These are phyloP conservation scores for Dryomyza anilis DNA, from an alignment of 2,888 invertebrate genomes.

Conservation along the genomic window DNA sequence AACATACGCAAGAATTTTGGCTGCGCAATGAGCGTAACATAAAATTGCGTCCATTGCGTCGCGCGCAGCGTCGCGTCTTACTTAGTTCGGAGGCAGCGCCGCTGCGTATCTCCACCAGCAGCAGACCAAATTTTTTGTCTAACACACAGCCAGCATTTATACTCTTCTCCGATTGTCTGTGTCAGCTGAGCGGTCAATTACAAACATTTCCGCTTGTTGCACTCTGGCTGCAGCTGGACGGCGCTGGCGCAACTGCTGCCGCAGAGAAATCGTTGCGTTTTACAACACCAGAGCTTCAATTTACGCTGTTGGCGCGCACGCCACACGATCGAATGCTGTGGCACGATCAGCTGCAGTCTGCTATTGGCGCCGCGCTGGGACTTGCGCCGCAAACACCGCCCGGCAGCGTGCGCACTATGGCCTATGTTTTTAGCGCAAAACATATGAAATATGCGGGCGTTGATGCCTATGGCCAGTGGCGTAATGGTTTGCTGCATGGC, in stretches of 20 bases:
- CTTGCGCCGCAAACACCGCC: constrained; percentile 67
- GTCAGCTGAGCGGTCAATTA: constrained; percentile 72
- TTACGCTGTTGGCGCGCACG: constrained; percentile 68
- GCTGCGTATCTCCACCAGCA: constrained; percentile 72
- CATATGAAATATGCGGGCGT: constrained; percentile 76
- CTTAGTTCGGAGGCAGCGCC: constrained; percentile 77
- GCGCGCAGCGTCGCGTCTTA: constrained; percentile 73
- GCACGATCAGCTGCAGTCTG: constrained; percentile 76
- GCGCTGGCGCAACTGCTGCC: too few relatives aligned
- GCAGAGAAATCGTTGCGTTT: constrained; percentile 74
- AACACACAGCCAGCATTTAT: constrained; percentile 71
- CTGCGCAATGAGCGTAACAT: constrained; percentile 57
- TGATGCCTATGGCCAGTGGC: constrained; percentile 81
- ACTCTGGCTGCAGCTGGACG: constrained; percentile 78
- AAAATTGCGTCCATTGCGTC: constrained; percentile 62
- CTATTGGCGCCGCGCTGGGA: constrained; percentile 72
- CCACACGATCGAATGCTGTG: constrained; percentile 79
- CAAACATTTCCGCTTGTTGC: constrained; percentile 74
- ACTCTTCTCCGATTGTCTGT: constrained; percentile 79
- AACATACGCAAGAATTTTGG: constrained; percentile 58
- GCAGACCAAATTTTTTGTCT: constrained; percentile 70
- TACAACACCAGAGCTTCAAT: constrained; percentile 78
- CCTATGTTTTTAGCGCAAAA: constrained; percentile 73
- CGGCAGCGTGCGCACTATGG: constrained; percentile 73
- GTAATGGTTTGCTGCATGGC: constrained; percentile 81